phyloP scores from a whole-genome alignment of 2,888 invertebrate genomes.

The Spisula subtruncata region DNA sequence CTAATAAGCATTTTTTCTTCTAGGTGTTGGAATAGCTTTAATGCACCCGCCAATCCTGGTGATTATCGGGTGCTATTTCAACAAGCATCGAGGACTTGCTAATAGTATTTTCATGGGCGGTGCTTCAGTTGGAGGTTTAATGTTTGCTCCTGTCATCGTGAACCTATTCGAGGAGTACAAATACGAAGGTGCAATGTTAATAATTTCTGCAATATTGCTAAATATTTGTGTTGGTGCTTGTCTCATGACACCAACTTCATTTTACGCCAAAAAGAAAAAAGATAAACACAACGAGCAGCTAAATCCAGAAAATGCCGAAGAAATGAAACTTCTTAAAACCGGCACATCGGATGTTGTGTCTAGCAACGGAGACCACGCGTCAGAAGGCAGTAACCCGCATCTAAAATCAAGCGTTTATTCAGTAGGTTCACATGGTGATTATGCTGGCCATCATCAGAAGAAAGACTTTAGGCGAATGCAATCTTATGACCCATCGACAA shows the following conservation, averaged over 20 bases:
- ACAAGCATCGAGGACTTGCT: constrained; percentile 62
- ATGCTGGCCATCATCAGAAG: too few relatives aligned
- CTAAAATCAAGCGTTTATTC: neutral
- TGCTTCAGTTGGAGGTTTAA: constrained; percentile 60
- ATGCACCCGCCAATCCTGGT: constrained; percentile 54
- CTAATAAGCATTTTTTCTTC: neutral
- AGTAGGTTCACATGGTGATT: neutral
- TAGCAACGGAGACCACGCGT: neutral
- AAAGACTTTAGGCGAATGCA: constrained; percentile 24
- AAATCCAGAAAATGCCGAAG: constrained; percentile 7
- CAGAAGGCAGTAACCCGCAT: neutral
- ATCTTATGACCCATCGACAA: constrained; percentile 27
- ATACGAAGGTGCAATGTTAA: constrained; percentile 53
- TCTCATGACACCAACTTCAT: constrained; percentile 53
- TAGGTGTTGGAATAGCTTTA: constrained; percentile 58
- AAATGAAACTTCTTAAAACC: neutral
- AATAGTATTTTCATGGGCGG: constrained; percentile 57
- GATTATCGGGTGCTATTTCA: constrained; percentile 62
- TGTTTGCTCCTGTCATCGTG: constrained; percentile 51
- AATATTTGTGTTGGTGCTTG: constrained; percentile 47
- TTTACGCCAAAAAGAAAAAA: constrained; percentile 34
- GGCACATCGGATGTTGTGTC: neutral
- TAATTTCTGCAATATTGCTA: constrained; percentile 50
- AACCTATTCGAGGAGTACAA: constrained; percentile 56
- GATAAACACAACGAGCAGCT: neutral